phyloP scores from a whole-genome alignment of 2,113 vertebrate genomes.

The Nematolebias whitei region DNA sequence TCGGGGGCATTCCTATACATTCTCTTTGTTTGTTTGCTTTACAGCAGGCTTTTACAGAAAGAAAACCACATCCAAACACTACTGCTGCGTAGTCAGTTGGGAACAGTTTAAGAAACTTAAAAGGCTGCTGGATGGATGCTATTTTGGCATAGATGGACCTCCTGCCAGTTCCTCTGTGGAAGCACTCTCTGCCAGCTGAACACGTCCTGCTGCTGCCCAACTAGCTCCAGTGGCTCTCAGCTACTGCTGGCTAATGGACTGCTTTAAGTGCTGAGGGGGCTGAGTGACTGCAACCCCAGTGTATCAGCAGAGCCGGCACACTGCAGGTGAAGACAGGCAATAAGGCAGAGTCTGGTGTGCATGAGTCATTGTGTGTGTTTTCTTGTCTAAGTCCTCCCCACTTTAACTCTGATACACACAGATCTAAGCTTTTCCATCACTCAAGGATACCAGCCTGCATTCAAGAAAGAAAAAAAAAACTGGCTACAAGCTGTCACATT shows the following conservation, averaged over 20 bases:
- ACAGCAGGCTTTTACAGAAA: no score
- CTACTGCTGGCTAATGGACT: slow-evolving; percentile 52
- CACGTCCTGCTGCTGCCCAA: slow-evolving; percentile 45
- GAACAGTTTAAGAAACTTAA: slow-evolving; percentile 36
- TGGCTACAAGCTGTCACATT: slow-evolving; percentile 36
- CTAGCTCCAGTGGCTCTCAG: slow-evolving; percentile 38
- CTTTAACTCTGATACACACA: slow-evolving; percentile 5
- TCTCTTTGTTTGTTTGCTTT: not conserved
- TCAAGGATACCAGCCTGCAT: slow-evolving; percentile 16
- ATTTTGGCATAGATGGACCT: slow-evolving; percentile 45
- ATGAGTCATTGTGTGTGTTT: slow-evolving; percentile 39
- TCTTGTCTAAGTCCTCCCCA: slow-evolving; percentile 12
- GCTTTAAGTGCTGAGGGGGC: slow-evolving; percentile 26
- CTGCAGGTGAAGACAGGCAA: slow-evolving; percentile 48
- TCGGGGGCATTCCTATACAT: no score
- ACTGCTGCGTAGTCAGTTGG: slow-evolving; percentile 24
- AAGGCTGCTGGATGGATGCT: slow-evolving; percentile 32
- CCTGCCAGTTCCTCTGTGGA: slow-evolving; percentile 40
- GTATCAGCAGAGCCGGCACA: slow-evolving; percentile 16
- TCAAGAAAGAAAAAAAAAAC: slow-evolving; percentile 34
- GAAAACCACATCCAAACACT: slow-evolving; percentile 22
- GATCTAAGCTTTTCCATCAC: slow-evolving; percentile 37
- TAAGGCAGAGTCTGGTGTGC: slow-evolving; percentile 25
- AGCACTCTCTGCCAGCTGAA: slow-evolving; percentile 49
- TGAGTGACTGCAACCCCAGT: slow-evolving; percentile 17